Evolutionary conservation across 2,888 invertebrate genomes (phyloP), one percentile per base, ranked within the genome.

Genomic region (Eupelmus urozonus): DNA sequence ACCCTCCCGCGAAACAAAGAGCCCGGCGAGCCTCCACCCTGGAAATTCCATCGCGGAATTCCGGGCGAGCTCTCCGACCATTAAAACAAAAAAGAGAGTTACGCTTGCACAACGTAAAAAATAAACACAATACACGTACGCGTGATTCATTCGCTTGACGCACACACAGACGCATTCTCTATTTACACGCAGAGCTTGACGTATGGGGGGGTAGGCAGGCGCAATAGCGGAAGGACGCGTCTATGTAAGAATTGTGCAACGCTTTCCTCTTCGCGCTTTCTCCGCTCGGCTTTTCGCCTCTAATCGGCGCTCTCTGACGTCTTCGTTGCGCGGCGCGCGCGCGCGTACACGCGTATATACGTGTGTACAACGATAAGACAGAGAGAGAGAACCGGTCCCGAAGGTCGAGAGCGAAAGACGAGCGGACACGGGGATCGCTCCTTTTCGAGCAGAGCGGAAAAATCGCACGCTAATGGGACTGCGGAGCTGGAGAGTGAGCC

Each of bases 311-410:
- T n/a, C n/a, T n/a, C n/a, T n/a, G n/a, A n/a, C n/a, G n/a, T n/a
- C n/a, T n/a, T n/a, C n/a, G n/a, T n/a, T n/a, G n/a, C n/a, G n/a
- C n/a, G n/a, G n/a, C n/a, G n/a, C n/a, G 3, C 7, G 27, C 29
- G 18, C 1, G 23, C 16, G 16, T 34, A n/a, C n/a, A 16, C 18
- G 18, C 18, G 34, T 53, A 51, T 51, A 20, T n/a, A 25, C 5
- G 53, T 18, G 53, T 42, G n/a, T 23, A 27, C 40, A 59, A 57
- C 25, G 57, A 74, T 65, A 66, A 66, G 51, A 53, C 29, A 45
- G 42, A 53, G 42, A n/a, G 62, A 62, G 70, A 70, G 34, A 70
- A 70, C 57, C 70, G 63, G 70, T 70, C 70, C 49, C 49, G 63
- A 70, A 70, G 62, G 57, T 76, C 70, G 70, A 57, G 69, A 7